These are phyloP conservation scores for Lysandra bellargus DNA, from an alignment of 2,888 invertebrate species.

Conservation along the genomic window DNA sequence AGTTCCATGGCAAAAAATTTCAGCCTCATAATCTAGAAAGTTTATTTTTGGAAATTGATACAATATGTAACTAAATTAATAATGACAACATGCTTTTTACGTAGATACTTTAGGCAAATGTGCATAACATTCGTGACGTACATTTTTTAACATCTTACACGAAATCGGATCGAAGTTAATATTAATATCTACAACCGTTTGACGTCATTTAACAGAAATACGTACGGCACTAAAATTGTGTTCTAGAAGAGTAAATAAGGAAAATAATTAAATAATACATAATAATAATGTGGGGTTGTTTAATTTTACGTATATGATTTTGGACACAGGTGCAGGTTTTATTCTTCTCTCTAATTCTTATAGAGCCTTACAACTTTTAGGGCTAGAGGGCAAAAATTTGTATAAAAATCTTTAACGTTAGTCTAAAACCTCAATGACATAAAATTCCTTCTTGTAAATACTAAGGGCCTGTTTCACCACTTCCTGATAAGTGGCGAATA, in stretches of 20 bases:
- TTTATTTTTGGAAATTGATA: no score
- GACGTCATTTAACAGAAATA: neutral
- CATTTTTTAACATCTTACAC: neutral
- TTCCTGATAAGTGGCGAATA: no score
- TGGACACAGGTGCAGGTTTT: neutral
- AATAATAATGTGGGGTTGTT: neutral
- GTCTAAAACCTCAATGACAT: no score
- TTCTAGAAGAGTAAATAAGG: neutral
- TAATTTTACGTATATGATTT: neutral
- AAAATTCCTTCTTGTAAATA: no score
- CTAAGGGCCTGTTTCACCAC: no score
- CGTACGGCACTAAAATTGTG: neutral
- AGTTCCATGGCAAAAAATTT: no score
- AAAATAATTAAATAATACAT: neutral
- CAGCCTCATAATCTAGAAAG: no score
- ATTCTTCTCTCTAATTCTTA: no score
- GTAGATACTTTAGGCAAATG: neutral
- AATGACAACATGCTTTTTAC: neutral
- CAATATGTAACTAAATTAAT: neutral
- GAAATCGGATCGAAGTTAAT: neutral
- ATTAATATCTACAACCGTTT: neutral
- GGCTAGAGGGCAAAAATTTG: no score
- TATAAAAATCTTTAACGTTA: no score
- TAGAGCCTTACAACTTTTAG: no score
- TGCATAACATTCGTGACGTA: neutral